Conservation (phyloP, 2,888 invertebrate genomes). For the Watsonalla cultraria region DNA sequence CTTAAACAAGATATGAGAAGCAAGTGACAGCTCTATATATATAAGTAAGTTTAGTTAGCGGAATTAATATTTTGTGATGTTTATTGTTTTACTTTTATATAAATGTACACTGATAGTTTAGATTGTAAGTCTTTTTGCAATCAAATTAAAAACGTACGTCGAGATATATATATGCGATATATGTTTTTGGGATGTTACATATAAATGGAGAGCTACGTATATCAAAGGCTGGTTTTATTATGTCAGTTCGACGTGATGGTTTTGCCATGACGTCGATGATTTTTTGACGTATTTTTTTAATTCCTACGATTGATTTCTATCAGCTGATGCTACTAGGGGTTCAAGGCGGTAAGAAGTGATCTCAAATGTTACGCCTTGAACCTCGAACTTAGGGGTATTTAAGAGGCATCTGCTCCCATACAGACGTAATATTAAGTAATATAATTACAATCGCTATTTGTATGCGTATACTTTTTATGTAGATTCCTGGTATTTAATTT, state of each 20-base stretch:
- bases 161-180: conserved; percentile 15
- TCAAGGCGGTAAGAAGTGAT: conserved; percentile 62
- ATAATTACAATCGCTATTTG: no score
- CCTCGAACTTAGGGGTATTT: conserved; percentile 21
- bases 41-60: conserved; percentile 62
- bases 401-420: no score
- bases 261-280: conserved; percentile 7
- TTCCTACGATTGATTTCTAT: conserved; percentile 24
- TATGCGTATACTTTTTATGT: no score
- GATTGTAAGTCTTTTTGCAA: conserved; percentile 17
- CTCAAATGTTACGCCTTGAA: conserved; percentile 55
- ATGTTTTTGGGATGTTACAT: conserved; percentile 15
- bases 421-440: no score
- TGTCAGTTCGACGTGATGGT: conserved; percentile 9
- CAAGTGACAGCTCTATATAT: conserved; percentile 39
- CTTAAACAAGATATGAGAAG: conserved; percentile 18
- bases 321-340: conserved; percentile 28
- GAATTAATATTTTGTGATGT: conserved; percentile 71
- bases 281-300: conserved; percentile 24
- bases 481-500: no score
- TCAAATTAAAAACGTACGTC: conserved; percentile 13
- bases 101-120: conserved; percentile 54
- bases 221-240: background rate
- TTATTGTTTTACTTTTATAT: conserved; percentile 49
- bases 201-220: no score